Percentiles rank a stretch among this genome's conserved stretches.
Conservation (phyloP, 1,140 invertebrate genomes). For the Macrosteles quadrilineatus region DNA sequence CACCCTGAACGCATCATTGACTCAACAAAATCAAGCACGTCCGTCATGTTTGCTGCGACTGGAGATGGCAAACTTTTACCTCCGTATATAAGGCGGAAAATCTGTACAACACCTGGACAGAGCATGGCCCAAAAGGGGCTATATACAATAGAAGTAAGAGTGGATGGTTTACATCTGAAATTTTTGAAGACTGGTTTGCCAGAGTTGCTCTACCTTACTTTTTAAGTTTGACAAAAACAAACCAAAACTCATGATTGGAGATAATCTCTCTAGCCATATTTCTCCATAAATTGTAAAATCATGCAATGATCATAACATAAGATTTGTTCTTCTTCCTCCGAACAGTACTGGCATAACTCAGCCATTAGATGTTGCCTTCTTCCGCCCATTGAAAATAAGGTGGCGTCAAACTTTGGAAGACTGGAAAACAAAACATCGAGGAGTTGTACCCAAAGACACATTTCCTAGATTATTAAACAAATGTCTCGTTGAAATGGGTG, state of each 20-base stretch:
- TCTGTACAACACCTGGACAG: background rate
- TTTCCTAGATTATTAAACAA: constrained; percentile 1
- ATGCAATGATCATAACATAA: background rate
- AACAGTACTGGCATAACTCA: no score
- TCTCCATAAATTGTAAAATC: background rate
- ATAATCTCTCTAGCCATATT: background rate
- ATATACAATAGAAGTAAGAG: background rate
- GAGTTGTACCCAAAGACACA: constrained; percentile 1
- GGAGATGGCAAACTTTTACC: background rate
- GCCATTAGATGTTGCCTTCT: no score
- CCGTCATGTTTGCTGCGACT: no score
- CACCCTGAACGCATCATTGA: no score
- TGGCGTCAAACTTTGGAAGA: background rate
- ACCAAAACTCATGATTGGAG: background rate
- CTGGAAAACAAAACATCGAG: background rate
- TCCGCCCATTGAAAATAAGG: background rate
- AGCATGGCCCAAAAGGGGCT: background rate
- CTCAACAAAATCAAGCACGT: background rate
- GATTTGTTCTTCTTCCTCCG: no score
- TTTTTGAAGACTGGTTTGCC: background rate
- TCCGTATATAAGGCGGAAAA: background rate
- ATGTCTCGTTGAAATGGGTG: constrained; percentile 4
- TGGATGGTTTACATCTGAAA: background rate
- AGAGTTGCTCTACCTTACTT: background rate
- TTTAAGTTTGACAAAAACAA: background rate